Percentiles rank a stretch among this genome's conserved stretches.
Evolutionary conservation across 2,797 vertebrate species (phyloP).

Genomic region (Anisognathus igniventris): DNA sequence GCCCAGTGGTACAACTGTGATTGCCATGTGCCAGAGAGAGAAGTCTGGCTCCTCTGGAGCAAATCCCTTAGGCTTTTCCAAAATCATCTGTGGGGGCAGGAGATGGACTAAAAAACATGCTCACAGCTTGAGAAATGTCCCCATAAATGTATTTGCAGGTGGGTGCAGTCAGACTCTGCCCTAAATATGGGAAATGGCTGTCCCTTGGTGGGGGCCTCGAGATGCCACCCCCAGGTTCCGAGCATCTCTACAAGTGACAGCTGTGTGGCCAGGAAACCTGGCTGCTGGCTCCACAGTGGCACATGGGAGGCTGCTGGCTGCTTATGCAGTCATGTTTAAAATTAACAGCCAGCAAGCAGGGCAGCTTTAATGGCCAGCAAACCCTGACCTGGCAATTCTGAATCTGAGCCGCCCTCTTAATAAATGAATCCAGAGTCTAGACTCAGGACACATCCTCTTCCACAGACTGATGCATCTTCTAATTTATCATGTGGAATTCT

Average conservation of each 20-base stretch:
- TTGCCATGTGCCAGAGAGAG: not conserved
- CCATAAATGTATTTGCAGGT: not conserved
- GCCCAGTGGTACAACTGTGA: rapidly evolving
- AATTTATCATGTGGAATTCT: not conserved
- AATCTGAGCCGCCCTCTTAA: not conserved
- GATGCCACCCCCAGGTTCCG: not conserved
- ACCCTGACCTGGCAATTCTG: not conserved
- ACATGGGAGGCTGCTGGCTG: not conserved
- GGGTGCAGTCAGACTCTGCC: not conserved
- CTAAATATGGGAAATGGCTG: not conserved
- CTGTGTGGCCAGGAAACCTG: not conserved
- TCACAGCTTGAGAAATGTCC: rapidly evolving
- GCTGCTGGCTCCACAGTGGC: not conserved
- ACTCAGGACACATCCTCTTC: not conserved
- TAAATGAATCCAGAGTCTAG: not conserved
- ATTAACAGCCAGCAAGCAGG: not conserved
- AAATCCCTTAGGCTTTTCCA: not conserved
- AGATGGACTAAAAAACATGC: not conserved
- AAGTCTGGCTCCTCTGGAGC: not conserved
- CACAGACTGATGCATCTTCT: not conserved
- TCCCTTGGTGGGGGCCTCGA: rapidly evolving
- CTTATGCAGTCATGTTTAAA: not conserved
- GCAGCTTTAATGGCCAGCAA: not conserved
- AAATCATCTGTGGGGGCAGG: not conserved
- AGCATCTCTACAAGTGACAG: not conserved